These are phyloP conservation scores for Rhipidura dahli DNA, from an alignment of 2,113 vertebrate species.

Conservation along the genomic window DNA sequence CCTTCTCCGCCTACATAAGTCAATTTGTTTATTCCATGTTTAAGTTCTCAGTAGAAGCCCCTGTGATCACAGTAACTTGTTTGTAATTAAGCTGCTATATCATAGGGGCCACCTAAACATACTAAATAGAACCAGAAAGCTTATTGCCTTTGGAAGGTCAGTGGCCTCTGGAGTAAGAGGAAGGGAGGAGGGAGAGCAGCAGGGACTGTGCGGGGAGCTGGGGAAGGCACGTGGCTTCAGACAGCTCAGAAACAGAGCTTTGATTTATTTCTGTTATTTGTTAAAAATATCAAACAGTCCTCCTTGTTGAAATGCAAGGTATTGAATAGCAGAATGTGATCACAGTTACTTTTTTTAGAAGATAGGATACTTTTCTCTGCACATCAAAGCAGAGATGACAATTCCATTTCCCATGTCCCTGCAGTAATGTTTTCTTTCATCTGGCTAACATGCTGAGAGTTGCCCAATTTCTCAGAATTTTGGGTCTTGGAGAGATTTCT, in stretches of 20 bases:
- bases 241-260: not conserved
- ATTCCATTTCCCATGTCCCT: not conserved
- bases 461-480: not conserved
- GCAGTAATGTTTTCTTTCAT: not conserved
- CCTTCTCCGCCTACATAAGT: not conserved
- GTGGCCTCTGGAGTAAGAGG: not conserved
- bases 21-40: not conserved
- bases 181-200: not conserved
- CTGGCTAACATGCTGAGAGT: not conserved
- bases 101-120: not conserved
- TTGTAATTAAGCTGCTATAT: not conserved
- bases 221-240: not conserved
- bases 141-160: not conserved
- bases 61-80: not conserved
- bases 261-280: conserved; percentile 12
- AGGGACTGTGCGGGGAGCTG: not conserved
- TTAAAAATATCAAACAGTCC: not conserved
- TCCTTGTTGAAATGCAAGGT: not conserved
- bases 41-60: not conserved
- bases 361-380: not conserved
- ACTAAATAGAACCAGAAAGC: not conserved
- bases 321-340: not conserved
- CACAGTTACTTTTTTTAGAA: not conserved
- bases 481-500: not conserved
- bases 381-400: not conserved